Evolutionary conservation across 2,888 invertebrate species (phyloP).

Genomic region (Unio pictorum): DNA sequence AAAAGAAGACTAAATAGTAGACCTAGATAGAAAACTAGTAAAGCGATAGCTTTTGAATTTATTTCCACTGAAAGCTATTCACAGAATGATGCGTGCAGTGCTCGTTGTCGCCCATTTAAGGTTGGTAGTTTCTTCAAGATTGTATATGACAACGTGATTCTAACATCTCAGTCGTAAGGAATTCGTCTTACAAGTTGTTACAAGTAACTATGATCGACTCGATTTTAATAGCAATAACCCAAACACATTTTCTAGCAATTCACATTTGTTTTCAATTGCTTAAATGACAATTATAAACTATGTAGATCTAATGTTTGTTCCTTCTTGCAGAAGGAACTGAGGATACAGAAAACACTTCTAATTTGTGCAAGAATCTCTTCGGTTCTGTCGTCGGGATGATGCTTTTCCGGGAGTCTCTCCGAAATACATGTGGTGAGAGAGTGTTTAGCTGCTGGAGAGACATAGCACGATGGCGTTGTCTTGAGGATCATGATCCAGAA

Average conservation of each 20-base stretch:
- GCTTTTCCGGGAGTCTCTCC: constrained; percentile 43
- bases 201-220: no score
- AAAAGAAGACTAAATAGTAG: no score
- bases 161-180: no score
- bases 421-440: constrained; percentile 41
- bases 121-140: no score
- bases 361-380: constrained; percentile 36
- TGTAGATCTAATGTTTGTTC: neutral
- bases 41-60: no score
- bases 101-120: no score
- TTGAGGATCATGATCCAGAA: constrained; percentile 18
- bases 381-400: constrained; percentile 45
- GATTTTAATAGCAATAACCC: neutral
- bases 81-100: no score
- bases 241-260: no score
- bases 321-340: constrained; percentile 13
- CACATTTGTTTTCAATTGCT: neutral
- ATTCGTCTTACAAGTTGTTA: no score
- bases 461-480: constrained; percentile 34
- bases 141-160: no score
- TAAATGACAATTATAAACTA: neutral
- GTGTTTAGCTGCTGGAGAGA: constrained; percentile 47
- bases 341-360: constrained; percentile 15
- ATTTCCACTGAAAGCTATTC: no score
- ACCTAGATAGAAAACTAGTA: no score